Conservation (phyloP, 2,113 vertebrate genomes). For the Notarius lentiginosus region DNA sequence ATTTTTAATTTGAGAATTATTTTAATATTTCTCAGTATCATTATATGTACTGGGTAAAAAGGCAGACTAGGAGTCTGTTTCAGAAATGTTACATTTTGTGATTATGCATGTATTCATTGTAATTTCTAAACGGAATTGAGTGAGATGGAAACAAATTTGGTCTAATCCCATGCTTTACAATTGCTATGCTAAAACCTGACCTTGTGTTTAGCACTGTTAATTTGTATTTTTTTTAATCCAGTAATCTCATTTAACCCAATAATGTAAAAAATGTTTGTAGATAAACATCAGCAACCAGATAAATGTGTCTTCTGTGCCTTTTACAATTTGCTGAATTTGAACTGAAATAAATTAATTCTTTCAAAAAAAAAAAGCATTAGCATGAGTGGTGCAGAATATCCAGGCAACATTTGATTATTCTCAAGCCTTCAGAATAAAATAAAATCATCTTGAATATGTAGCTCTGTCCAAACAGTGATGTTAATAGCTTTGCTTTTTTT, state of each 20-base stretch:
- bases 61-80: neutral
- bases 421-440: neutral
- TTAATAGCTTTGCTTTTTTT: slow-evolving; percentile 10
- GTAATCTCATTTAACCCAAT: neutral
- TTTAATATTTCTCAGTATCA: neutral
- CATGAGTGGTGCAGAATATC: neutral
- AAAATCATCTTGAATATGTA: neutral
- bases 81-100: neutral
- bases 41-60: neutral
- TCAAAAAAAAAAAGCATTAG: neutral
- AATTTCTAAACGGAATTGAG: neutral
- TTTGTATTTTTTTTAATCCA: neutral
- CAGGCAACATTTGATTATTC: neutral
- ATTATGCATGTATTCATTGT: neutral
- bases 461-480: neutral
- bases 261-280: neutral
- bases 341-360: neutral
- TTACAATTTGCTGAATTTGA: neutral
- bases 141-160: neutral
- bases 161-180: neutral
- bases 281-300: neutral
- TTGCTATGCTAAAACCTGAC: neutral
- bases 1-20: neutral
- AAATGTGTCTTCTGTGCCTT: neutral
- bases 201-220: neutral